phyloP scores from a whole-genome alignment of 1,140 invertebrate genomes.

The Hylyphantes graminicola region DNA sequence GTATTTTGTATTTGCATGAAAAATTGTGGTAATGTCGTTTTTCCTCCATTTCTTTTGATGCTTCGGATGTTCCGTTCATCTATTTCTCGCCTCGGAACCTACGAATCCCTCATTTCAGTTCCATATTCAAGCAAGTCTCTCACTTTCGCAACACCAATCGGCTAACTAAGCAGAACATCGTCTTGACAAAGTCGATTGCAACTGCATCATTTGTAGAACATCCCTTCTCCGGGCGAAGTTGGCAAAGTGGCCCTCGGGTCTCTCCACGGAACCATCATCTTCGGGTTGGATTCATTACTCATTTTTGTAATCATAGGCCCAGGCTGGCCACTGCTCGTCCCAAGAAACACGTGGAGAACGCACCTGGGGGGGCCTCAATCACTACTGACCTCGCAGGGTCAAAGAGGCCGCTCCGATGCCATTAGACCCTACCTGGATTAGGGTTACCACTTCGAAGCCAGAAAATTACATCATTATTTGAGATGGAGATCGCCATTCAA shows the following conservation, averaged over 20 bases:
- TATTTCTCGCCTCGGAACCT: too few species aligned
- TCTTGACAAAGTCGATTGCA: too few species aligned
- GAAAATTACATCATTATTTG: too few species aligned
- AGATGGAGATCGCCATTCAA: too few species aligned
- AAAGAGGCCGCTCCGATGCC: slow-evolving; percentile 46
- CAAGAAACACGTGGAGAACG: slow-evolving; percentile 44
- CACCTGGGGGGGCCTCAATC: slow-evolving; percentile 51
- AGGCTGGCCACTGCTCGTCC: slow-evolving; percentile 47
- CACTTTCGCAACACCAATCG: not conserved
- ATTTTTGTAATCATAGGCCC: slow-evolving; percentile 59
- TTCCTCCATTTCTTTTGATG: too few species aligned
- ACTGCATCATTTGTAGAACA: slow-evolving; percentile 31
- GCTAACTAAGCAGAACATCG: too few species aligned
- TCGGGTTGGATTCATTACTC: slow-evolving; percentile 43
- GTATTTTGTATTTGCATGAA: too few species aligned
- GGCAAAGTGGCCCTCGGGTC: slow-evolving; percentile 28
- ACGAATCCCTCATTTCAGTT: too few species aligned
- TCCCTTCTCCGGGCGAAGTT: slow-evolving; percentile 20
- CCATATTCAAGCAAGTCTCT: not conserved
- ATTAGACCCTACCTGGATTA: slow-evolving; percentile 37
- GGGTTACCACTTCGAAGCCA: slow-evolving; percentile 6
- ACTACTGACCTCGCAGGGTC: slow-evolving; percentile 52
- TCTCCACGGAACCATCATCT: slow-evolving; percentile 35
- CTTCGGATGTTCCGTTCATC: too few species aligned
- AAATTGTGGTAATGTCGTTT: too few species aligned